These are phyloP conservation scores for Emmelina monodactyla DNA, from an alignment of 2,888 invertebrate species.

Conservation along the genomic window DNA sequence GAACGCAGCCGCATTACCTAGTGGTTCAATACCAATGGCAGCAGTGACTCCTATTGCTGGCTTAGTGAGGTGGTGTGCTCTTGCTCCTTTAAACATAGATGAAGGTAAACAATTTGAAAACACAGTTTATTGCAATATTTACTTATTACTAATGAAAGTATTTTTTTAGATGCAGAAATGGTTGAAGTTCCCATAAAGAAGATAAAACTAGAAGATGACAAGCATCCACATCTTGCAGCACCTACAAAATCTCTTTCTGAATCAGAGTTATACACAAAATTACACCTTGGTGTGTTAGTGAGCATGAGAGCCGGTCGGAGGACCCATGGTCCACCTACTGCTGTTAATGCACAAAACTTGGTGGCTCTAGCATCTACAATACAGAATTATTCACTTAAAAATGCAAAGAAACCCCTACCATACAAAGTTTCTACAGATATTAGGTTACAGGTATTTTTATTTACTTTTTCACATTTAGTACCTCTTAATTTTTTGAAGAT, in stretches of 20 bases:
- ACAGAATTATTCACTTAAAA: conserved; percentile 40
- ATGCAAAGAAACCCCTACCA: conserved; percentile 36
- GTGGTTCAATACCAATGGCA: conserved; percentile 84
- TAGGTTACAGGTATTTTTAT: conserved; percentile 37
- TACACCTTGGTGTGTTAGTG: conserved; percentile 73
- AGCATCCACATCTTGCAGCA: conserved; percentile 15
- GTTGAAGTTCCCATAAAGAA: conserved; percentile 43
- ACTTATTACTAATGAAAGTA: neutral
- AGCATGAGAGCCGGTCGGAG: conserved; percentile 66
- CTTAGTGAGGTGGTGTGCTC: conserved; percentile 78
- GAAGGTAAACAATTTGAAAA: conserved; percentile 21
- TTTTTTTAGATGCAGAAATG: conserved; percentile 40
- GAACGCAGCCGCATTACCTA: conserved; percentile 72
- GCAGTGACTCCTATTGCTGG: conserved; percentile 83
- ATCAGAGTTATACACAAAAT: conserved; percentile 65
- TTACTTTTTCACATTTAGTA: neutral
- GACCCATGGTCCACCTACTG: conserved; percentile 61
- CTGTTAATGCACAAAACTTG: conserved; percentile 71
- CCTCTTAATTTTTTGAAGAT: neutral
- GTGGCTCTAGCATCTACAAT: conserved; percentile 53
- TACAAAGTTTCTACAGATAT: no score
- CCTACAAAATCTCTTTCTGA: conserved; percentile 26
- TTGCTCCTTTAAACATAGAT: conserved; percentile 68
- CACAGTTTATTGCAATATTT: neutral
- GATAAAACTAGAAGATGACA: conserved; percentile 43